phyloP scores from a whole-genome alignment of 2,797 vertebrate species.

The Eleutherodactylus coqui region DNA sequence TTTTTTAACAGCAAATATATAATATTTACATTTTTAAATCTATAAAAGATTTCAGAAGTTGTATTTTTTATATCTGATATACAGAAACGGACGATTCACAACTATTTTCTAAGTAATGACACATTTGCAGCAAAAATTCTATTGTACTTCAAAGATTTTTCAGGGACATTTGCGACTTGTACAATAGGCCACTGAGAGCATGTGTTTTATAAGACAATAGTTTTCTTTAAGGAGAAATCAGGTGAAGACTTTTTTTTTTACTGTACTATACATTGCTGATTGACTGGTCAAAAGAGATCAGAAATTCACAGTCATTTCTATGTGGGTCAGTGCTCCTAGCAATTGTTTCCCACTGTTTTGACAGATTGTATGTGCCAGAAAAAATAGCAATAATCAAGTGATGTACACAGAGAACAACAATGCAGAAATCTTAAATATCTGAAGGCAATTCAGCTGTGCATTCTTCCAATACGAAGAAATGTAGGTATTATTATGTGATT shows the following conservation, averaged over 20 bases:
- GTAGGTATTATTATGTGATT: conserved; percentile 5
- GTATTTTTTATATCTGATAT: neutral
- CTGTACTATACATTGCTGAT: conserved; percentile 51
- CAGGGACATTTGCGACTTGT: neutral
- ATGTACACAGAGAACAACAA: conserved; percentile 60
- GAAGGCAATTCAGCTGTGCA: conserved; percentile 57
- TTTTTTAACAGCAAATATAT: too few species aligned
- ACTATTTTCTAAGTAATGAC: neutral
- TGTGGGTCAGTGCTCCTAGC: conserved; percentile 61
- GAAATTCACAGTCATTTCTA: conserved; percentile 59
- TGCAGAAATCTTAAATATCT: conserved; percentile 57
- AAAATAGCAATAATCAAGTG: conserved; percentile 63
- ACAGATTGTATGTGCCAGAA: conserved; percentile 63
- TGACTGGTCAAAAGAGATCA: conserved; percentile 61
- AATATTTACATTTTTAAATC: too few species aligned
- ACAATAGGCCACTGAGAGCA: conserved; percentile 23
- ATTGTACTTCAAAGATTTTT: neutral
- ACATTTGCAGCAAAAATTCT: neutral
- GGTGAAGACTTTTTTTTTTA: conserved; percentile 32
- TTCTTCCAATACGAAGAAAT: conserved; percentile 30
- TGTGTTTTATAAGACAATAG: conserved; percentile 33
- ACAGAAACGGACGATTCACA: neutral
- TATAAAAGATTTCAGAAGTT: too few species aligned
- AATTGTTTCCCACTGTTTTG: conserved; percentile 64
- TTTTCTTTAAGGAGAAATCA: conserved; percentile 48